A percentile compares a stretch with the other conserved stretches of the same genome.
Evolutionary conservation across 2,113 vertebrate genomes (phyloP).

Genomic region (Hemichromis elongatus): DNA sequence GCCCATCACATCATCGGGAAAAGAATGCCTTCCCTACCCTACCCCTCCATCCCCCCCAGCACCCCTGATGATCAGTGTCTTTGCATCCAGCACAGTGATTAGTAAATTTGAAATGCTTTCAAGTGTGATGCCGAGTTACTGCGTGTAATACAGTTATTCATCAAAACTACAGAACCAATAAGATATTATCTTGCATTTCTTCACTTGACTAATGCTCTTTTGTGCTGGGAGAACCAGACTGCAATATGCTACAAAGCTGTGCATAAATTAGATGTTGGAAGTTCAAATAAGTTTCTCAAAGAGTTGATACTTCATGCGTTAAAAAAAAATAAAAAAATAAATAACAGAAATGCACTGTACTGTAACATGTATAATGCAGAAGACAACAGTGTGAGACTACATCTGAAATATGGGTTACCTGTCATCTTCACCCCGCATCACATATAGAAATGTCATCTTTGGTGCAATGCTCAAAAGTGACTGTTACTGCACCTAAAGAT

Average conservation of each 20-base stretch:
- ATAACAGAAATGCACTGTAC: background rate
- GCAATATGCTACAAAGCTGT: slow-evolving; percentile 19
- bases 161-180: slow-evolving; percentile 12
- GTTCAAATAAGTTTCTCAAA: background rate
- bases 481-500: background rate
- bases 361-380: slow-evolving; percentile 16
- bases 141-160: background rate
- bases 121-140: background rate
- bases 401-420: slow-evolving; percentile 34
- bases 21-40: background rate
- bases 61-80: background rate
- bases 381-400: slow-evolving; percentile 22
- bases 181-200: slow-evolving; percentile 25
- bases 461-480: background rate
- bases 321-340: slow-evolving; percentile 21
- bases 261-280: slow-evolving; percentile 11
- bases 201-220: slow-evolving; percentile 40
- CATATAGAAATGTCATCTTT: background rate
- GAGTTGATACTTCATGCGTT: slow-evolving; percentile 16
- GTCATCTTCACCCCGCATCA: slow-evolving; percentile 23
- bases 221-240: slow-evolving; percentile 22
- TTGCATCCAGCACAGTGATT: slow-evolving; percentile 33
- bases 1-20: slow-evolving; percentile 3
- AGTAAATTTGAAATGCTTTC: slow-evolving; percentile 19
- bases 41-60: background rate